Base-by-base conservation (phyloP, 2,888 invertebrate species). In the Linnaemya tessellans region DNA sequence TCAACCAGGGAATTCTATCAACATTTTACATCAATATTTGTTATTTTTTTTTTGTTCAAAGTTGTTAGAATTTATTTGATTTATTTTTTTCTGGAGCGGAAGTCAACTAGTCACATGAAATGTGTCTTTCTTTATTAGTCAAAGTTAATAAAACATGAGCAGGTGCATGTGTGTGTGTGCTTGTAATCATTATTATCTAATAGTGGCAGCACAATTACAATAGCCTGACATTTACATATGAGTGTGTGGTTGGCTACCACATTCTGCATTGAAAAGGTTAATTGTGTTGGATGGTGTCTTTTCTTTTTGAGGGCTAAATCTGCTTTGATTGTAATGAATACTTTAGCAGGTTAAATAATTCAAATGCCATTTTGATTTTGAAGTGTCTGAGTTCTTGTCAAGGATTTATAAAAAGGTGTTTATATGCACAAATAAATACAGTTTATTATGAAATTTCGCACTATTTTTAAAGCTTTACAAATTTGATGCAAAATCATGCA, bases 1-100 rank as follows among this genome's bases (percentile, higher is more conserved):
- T 58, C 74, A 64, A 49, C 75, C 41, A 49, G 79, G 84, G 84
- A 84, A 84, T 80, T 79, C 65, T 64, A 64, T 56, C 49, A 71
- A 64, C 80, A 70, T 80, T 80, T 65, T 49, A 56, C 54, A 65
- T 54, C 54, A 75, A 56, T 75, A 58, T 35, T 58, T 30, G 15
- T 58, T 58, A 13, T 1, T 0, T 9, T 13, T 62, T 43, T 60
- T 73, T 46, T 70, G 46, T 15, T 35, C 62, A 22, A 65, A 70
- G 38, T 51, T 54, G 20, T 30, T 60, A 64, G 20, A 35, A 15
- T 13, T 11, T 9, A 22, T 38, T 25, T 13, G 25, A 30, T 5
- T 3, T 54, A 46, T 35, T 58, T 49, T 35, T 58, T 58, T 64
- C 15, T 74, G 49, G 79, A 79, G 80, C 74, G 80, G 84, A 84